Conservation (phyloP, 2,113 vertebrate genomes). For the Hyla sarda region DNA sequence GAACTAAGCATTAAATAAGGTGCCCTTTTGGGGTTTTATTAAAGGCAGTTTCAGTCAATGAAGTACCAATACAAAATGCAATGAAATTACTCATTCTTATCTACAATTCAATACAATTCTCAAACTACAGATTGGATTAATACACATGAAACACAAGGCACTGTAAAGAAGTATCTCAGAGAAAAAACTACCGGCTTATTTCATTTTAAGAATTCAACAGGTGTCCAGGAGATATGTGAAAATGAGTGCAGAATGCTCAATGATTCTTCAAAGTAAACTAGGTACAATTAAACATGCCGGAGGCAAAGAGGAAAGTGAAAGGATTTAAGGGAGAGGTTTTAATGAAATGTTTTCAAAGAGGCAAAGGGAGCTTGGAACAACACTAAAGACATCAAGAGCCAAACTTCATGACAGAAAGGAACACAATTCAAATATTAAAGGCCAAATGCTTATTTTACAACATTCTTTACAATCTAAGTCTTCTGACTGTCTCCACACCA, state of each 20-base stretch:
- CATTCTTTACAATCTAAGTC: background rate
- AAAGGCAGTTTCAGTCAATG: too few relatives aligned
- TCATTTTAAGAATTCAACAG: conserved; percentile 1
- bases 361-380: conserved; percentile 6
- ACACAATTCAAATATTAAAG: background rate
- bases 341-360: conserved; percentile 7
- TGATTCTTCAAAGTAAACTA: conserved; percentile 25
- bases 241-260: conserved; percentile 1
- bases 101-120: too few relatives aligned
- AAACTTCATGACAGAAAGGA: background rate
- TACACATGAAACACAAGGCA: background rate
- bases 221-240: background rate
- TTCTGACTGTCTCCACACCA: too few relatives aligned
- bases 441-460: background rate
- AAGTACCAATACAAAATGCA: too few relatives aligned
- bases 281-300: conserved; percentile 20
- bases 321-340: background rate
- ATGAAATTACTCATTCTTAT: too few relatives aligned
- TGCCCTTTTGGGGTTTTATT: too few relatives aligned
- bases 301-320: background rate
- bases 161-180: too few relatives aligned
- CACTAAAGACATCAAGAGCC: conserved; percentile 4
- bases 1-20: too few relatives aligned
- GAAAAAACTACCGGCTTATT: too few relatives aligned
- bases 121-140: too few relatives aligned